Evolutionary conservation across 1,140 invertebrate genomes (phyloP).

Genomic region (Zaprionus tsacasi): DNA sequence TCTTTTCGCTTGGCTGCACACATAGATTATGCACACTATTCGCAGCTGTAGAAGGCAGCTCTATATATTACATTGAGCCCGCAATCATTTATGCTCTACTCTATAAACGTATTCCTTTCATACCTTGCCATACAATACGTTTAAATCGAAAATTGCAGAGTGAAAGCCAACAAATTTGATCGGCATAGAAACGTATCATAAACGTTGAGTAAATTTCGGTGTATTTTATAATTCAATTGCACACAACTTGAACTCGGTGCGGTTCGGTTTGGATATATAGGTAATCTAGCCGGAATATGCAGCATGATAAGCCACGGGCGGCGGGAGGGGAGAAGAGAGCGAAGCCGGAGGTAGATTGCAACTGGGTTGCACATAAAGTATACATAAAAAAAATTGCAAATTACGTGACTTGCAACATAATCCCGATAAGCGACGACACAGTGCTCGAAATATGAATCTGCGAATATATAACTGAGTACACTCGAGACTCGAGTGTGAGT

Average conservation of each 20-base stretch:
- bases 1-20: too few relatives aligned
- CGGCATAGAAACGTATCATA: not conserved
- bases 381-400: conserved; percentile 19
- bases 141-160: not conserved
- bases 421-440: conserved; percentile 28
- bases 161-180: not conserved
- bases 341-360: not conserved
- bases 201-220: not conserved
- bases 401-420: conserved; percentile 40
- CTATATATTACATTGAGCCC: too few relatives aligned
- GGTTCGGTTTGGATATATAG: not conserved
- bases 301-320: not conserved
- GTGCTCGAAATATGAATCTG: conserved; percentile 20
- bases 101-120: not conserved
- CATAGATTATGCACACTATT: too few relatives aligned
- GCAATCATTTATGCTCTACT: not conserved
- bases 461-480: conserved; percentile 8
- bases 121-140: not conserved
- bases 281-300: conserved; percentile 5
- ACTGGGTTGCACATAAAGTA: conserved; percentile 1
- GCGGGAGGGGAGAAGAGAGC: not conserved
- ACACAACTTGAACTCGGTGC: not conserved
- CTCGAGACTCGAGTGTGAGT: conserved; percentile 1
- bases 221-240: conserved; percentile 9
- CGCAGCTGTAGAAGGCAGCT: too few relatives aligned